phyloP scores from a whole-genome alignment of 2,797 vertebrate genomes.

The Sebastes wilsoni region DNA sequence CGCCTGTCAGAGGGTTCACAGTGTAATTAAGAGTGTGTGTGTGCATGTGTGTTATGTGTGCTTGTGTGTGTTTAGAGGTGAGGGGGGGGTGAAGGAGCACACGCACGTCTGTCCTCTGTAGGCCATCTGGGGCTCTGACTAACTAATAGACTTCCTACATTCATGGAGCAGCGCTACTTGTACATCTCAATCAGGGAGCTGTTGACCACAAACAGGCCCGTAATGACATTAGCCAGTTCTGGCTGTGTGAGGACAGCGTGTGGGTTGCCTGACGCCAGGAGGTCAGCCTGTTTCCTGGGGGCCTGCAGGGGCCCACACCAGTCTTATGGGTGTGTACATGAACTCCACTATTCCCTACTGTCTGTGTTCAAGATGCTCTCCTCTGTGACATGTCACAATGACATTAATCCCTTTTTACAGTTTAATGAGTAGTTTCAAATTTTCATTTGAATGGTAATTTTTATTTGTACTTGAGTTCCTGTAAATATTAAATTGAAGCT shows the following conservation, averaged over 20 bases:
- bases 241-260: conserved; percentile 76
- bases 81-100: conserved; percentile 56
- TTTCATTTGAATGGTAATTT: not conserved
- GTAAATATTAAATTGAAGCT: not conserved
- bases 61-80: conserved; percentile 60
- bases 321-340: conserved; percentile 38
- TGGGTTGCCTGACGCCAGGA: conserved; percentile 81
- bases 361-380: conserved; percentile 7
- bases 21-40: conserved; percentile 73
- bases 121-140: conserved; percentile 83
- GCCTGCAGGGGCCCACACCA: conserved; percentile 56
- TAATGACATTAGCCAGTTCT: conserved; percentile 81
- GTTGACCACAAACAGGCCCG: conserved; percentile 76
- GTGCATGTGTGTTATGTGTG: conserved; percentile 56
- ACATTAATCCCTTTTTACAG: not conserved
- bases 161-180: conserved; percentile 72
- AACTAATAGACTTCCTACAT: conserved; percentile 85
- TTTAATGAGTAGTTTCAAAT: not conserved
- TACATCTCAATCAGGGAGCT: conserved; percentile 77
- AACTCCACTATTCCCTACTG: conserved; percentile 16
- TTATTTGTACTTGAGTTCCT: not conserved
- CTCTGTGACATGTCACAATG: conserved; percentile 6
- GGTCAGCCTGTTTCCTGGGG: conserved; percentile 81
- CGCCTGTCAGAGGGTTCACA: conserved; percentile 81
- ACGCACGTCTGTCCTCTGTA: conserved; percentile 73